Evolutionary conservation across 2,797 vertebrate genomes (phyloP), one percentile per base, ranked within the genome.

Genomic region (Urophycis tenuis): DNA sequence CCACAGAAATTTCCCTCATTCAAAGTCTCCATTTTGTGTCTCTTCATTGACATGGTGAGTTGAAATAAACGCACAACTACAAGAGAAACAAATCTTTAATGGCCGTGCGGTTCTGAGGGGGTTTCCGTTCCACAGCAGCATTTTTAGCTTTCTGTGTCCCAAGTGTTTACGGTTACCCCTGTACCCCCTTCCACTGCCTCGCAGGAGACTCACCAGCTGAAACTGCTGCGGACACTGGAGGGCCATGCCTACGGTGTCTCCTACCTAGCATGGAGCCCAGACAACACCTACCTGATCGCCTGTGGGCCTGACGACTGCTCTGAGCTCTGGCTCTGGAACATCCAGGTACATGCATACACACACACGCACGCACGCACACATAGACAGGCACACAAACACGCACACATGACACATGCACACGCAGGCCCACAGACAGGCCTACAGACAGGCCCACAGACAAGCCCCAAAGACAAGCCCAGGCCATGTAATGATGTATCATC

Each of bases 221-320:
- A 98, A 92, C 90, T 97, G 81, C 93, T 98, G 79, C 94, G 96
- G 87, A 99, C 97, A 0, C 92, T 99, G 89, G 98, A 99, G 90
- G 98, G 98, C 49, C 98, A 99, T 1, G 97, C 97, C 0, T 99
- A 99, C 0, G 98, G 98, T 1, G 98, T 99, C 76, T 99, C 97
- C 67, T 99, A 99, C 67, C 93, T 99, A 81, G 97, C 98, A 77
- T 99, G 98, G 98, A 99, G 98, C 91, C 98, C 98, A 0, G 98
- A 99, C 74, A 97, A 99, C 90, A 95, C 93, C 88, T 98, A 98
- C 88, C 93, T 99, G 88, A 96, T 99, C 81, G 98, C 98, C 81
- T 99, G 97, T 84, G 97, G 97, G 81, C 97, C 97, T 17, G 97
- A 99, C 79, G 97, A 99, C 94, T 99, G 98, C 92, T 98, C 97